phyloP scores from a whole-genome alignment of 2,888 invertebrate species.

The Endotricha flammealis region DNA sequence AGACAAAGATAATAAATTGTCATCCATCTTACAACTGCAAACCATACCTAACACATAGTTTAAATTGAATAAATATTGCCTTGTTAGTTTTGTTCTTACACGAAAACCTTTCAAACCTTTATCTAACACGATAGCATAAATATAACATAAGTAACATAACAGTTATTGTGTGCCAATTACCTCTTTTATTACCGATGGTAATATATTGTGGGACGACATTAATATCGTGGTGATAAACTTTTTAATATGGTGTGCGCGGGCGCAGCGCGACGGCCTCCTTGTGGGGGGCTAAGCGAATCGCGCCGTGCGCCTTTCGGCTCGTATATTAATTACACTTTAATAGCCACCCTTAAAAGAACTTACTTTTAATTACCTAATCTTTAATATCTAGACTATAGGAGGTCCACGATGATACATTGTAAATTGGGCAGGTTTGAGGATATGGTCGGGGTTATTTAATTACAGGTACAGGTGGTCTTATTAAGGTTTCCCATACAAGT shows the following conservation, averaged over 20 bases:
- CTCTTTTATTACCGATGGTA: slow-evolving; percentile 43
- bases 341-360: slow-evolving; percentile 63
- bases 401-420: slow-evolving; percentile 35
- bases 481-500: no score
- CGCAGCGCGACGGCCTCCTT: slow-evolving; percentile 33
- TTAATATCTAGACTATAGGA: slow-evolving; percentile 51
- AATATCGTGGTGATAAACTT: slow-evolving; percentile 58
- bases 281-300: slow-evolving; percentile 60
- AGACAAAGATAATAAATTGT: no score
- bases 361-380: slow-evolving; percentile 66
- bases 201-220: slow-evolving; percentile 61
- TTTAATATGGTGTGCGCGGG: slow-evolving; percentile 38
- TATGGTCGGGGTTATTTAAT: slow-evolving; percentile 18
- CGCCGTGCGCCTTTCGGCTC: slow-evolving; percentile 30
- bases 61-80: no score
- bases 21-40: no score
- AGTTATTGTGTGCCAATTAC: slow-evolving; percentile 43
- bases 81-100: no score
- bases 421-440: slow-evolving; percentile 10
- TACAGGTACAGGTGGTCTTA: no score
- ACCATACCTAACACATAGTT: no score
- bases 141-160: slow-evolving; percentile 37
- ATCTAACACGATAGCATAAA: no score
- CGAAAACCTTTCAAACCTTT: no score
- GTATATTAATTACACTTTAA: slow-evolving; percentile 62